Conservation (phyloP, 2,888 invertebrate genomes). For the Hipparchia sbordonii region DNA sequence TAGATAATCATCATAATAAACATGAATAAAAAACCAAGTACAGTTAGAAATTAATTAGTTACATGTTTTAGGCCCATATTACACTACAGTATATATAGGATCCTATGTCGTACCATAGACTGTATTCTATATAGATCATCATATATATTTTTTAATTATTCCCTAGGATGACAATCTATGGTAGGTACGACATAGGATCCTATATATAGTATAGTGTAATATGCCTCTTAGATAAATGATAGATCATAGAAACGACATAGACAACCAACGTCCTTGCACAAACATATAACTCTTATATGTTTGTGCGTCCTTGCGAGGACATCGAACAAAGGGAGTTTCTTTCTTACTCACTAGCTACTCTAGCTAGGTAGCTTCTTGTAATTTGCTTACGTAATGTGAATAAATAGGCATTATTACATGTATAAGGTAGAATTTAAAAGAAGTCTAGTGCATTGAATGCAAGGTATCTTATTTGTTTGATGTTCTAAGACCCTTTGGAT, state of each 20-base stretch:
- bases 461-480: neutral
- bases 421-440: neutral
- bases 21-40: neutral
- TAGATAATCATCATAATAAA: too few species aligned
- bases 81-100: neutral
- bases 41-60: neutral
- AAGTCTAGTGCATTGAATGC: neutral
- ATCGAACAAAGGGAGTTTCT: conserved; percentile 9
- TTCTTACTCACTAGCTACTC: conserved; percentile 4
- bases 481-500: neutral
- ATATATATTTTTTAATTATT: too few species aligned
- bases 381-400: neutral
- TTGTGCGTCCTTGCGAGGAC: conserved; percentile 11
- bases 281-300: too few species aligned
- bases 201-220: too few species aligned
- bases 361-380: neutral
- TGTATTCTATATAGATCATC: too few species aligned
- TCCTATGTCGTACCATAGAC: too few species aligned
- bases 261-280: neutral
- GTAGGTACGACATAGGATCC: too few species aligned
- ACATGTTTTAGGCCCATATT: neutral
- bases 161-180: too few species aligned
- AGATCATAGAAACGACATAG: neutral
- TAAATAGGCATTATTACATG: neutral
- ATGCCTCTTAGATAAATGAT: too few species aligned